A percentile compares a stretch with the other conserved stretches of the same genome.
Conservation (phyloP, 2,888 invertebrate genomes). For the Hirtodrosophila trivittata region DNA sequence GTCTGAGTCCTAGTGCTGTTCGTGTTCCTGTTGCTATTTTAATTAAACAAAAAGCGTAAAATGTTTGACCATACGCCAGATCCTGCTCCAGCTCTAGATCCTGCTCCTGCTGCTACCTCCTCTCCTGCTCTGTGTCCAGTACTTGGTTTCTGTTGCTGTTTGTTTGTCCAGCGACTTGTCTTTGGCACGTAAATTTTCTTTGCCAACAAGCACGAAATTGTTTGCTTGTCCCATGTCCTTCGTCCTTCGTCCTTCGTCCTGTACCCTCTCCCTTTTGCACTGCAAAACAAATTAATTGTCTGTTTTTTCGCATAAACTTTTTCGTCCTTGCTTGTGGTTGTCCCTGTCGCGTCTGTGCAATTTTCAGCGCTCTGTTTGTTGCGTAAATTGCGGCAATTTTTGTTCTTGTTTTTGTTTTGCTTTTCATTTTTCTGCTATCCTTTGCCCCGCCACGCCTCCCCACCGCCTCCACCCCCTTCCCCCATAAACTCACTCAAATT, state of each 20-base stretch:
- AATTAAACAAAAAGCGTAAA: constrained; percentile 78
- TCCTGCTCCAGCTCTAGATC: constrained; percentile 2
- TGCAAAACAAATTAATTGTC: constrained; percentile 76
- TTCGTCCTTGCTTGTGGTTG: constrained; percentile 42
- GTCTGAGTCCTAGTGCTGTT: not conserved
- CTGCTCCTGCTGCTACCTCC: not conserved
- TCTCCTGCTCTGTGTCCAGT: not conserved
- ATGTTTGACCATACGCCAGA: constrained; percentile 68
- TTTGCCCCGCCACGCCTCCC: constrained; percentile 6
- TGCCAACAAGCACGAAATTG: constrained; percentile 77
- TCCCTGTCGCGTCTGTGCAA: constrained; percentile 43
- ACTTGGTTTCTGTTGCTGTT: constrained; percentile 6
- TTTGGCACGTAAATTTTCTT: constrained; percentile 77
- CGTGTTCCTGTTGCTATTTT: constrained; percentile 58
- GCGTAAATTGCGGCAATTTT: constrained; percentile 64
- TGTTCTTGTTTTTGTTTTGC: constrained; percentile 27
- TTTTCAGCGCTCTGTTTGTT: constrained; percentile 66
- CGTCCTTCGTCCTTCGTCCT: constrained; percentile 15
- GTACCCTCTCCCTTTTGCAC: constrained; percentile 18
- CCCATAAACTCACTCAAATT: constrained; percentile 55
- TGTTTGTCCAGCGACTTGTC: constrained; percentile 63
- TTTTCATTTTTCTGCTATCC: constrained; percentile 22
- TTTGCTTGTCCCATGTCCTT: constrained; percentile 49
- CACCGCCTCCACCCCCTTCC: constrained; percentile 7
- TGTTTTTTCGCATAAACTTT: constrained; percentile 65